phyloP scores from a whole-genome alignment of 1,140 invertebrate species.

The Drosophila paulistorum region DNA sequence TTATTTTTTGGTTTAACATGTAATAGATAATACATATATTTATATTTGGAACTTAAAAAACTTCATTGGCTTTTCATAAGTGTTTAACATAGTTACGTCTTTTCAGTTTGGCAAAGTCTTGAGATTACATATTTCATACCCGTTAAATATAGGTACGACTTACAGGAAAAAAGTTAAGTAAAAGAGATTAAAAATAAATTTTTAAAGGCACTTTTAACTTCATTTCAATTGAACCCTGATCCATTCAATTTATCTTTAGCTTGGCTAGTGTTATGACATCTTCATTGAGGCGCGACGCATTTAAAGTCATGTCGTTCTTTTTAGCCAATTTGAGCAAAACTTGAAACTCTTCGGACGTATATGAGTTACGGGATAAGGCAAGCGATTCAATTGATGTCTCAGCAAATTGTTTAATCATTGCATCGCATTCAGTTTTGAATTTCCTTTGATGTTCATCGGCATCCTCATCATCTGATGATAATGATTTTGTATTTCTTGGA shows the following conservation, averaged over 20 bases:
- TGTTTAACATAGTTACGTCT: background rate
- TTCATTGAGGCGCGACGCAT: slow-evolving; percentile 40
- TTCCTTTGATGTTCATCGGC: background rate
- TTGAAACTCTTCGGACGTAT: slow-evolving; percentile 34
- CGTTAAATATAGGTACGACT: no score
- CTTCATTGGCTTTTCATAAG: background rate
- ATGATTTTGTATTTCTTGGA: background rate
- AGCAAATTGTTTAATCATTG: slow-evolving; percentile 35
- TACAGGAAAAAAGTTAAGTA: no score
- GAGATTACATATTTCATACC: background rate
- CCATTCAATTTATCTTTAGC: background rate
- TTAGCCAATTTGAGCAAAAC: slow-evolving; percentile 29
- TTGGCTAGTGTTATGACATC: slow-evolving; percentile 49
- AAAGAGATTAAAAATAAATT: background rate
- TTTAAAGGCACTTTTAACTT: background rate
- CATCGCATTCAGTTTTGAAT: slow-evolving; percentile 30
- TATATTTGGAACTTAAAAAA: background rate
- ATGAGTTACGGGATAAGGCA: slow-evolving; percentile 35
- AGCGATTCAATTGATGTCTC: slow-evolving; percentile 8
- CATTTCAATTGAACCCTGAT: no score
- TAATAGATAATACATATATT: background rate
- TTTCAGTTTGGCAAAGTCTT: background rate
- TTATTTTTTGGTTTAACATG: background rate
- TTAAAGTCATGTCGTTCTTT: slow-evolving; percentile 41
- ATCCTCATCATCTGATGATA: slow-evolving; percentile 4